Evolutionary conservation across 2,797 vertebrate species (phyloP), one percentile per base, ranked within the genome.

Genomic region (Sebastes umbrosus): DNA sequence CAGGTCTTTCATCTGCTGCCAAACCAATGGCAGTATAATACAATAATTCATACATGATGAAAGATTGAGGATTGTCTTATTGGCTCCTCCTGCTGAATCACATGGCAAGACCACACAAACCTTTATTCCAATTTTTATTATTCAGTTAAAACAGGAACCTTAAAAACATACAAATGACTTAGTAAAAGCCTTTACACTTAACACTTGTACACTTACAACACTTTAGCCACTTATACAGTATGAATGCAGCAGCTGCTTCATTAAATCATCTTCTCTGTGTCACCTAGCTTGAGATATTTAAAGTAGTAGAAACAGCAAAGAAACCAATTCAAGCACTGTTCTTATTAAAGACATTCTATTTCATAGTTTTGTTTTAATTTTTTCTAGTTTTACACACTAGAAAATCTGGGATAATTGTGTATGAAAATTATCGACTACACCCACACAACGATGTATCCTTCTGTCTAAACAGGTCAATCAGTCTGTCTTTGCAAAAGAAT

Each of bases 101-200:
- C 39, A 2, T 31, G 43, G 16, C 1, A 72, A 14, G 9, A 77
- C 25, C 25, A 79, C 57, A 73, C 43, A 73, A 16, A 81, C 58
- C 58, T 88, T 69, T 90, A 87, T 85, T 88, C 22, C 58, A 87
- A 85, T 81, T 68, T 92, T 90, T 89, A 85, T 91, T 90, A 81
- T 84, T 88, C 6, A 79, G 67, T 89, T 84, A 5, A 83, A 86
- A 90, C 72, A 88, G 52, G 63, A 83, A 89, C 62, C 84, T 83
- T 84, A 79, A 82, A 92, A 93, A 90, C 87, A 92, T 90, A 94
- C 84, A 91, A 93, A 93, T 58, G 11, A 79, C 73, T 65, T 78
- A 32, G 22, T 77, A 87, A 94, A 90, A 59, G 60, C 71, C 75
- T 77, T 60, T 43, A 89, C 77, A 87, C 36, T n/a, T 80, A 88